Conservation (phyloP, 2,797 vertebrate species). For the Carapus acus region DNA sequence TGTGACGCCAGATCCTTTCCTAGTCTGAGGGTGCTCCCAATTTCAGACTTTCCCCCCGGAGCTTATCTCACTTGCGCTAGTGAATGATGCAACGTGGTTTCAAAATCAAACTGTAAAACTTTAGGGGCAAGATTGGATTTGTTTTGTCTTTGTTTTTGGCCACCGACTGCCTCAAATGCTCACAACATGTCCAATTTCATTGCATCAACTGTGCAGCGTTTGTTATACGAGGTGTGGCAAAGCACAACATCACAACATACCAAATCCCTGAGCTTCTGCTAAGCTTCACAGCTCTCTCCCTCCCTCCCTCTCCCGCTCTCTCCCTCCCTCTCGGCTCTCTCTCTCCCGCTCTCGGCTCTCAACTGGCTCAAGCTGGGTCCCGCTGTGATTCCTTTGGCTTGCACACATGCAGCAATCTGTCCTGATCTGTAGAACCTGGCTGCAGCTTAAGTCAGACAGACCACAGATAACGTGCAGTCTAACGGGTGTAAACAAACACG, state of each 20-base stretch:
- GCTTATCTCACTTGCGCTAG: background rate
- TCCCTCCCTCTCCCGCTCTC: no score
- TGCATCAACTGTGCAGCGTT: background rate
- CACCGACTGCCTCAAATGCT: no score
- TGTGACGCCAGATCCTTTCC: no score
- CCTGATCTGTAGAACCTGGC: constrained; percentile 40
- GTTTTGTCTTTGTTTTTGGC: background rate
- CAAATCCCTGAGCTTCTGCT: constrained; percentile 27
- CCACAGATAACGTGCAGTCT: background rate
- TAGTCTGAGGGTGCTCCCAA: no score
- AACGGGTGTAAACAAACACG: no score
- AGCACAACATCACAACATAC: constrained; percentile 35
- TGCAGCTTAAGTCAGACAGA: background rate
- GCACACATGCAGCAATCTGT: constrained; percentile 28
- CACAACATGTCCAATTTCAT: background rate
- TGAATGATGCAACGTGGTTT: background rate
- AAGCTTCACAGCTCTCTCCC: constrained; percentile 31
- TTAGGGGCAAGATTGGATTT: background rate
- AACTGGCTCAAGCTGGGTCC: constrained; percentile 19
- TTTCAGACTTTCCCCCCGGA: no score
- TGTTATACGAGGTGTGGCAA: no score
- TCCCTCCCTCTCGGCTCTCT: no score
- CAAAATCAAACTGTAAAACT: background rate
- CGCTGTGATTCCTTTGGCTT: constrained; percentile 46
- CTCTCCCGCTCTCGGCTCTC: no score